Evolutionary conservation across 1,140 invertebrate species (phyloP).

Genomic region (Carposina sasakii): DNA sequence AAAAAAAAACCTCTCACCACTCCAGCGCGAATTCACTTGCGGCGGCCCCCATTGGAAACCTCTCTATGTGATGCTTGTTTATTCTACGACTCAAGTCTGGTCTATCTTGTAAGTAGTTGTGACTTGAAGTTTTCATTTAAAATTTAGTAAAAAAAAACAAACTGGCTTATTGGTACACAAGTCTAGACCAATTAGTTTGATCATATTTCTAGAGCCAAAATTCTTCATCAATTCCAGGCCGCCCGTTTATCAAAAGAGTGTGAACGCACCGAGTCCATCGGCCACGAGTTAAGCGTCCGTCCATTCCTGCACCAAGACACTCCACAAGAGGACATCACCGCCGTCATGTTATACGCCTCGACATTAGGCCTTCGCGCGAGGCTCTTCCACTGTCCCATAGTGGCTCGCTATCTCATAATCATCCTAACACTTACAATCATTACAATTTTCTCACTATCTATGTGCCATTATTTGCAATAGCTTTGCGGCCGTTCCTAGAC

Average conservation of each 20-base stretch:
- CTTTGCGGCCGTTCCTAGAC: background rate
- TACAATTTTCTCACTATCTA: slow-evolving; percentile 78
- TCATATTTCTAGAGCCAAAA: too few relatives aligned
- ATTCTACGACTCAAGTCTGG: too few relatives aligned
- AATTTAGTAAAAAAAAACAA: too few relatives aligned
- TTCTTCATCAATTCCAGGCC: slow-evolving; percentile 74
- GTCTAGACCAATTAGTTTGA: too few relatives aligned
- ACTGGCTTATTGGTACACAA: too few relatives aligned
- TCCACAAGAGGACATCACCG: slow-evolving; percentile 80
- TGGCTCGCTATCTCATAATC: slow-evolving; percentile 78
- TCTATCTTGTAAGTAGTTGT: too few relatives aligned
- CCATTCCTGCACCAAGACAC: slow-evolving; percentile 86
- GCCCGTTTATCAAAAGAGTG: slow-evolving; percentile 85
- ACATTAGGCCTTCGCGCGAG: slow-evolving; percentile 82
- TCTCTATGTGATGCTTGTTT: too few relatives aligned
- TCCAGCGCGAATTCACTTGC: too few relatives aligned
- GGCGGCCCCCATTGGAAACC: too few relatives aligned
- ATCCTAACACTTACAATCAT: slow-evolving; percentile 75
- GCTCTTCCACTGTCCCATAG: slow-evolving; percentile 81
- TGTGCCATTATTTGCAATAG: slow-evolving; percentile 73
- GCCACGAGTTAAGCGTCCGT: slow-evolving; percentile 83
- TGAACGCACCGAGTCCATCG: slow-evolving; percentile 78
- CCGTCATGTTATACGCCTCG: slow-evolving; percentile 83
- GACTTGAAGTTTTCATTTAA: too few relatives aligned
- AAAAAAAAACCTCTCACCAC: too few relatives aligned